A percentile compares a stretch with the other conserved stretches of the same genome.
Evolutionary conservation across 2,113 vertebrate genomes (phyloP).

Genomic region (Plestiodon gilberti): DNA sequence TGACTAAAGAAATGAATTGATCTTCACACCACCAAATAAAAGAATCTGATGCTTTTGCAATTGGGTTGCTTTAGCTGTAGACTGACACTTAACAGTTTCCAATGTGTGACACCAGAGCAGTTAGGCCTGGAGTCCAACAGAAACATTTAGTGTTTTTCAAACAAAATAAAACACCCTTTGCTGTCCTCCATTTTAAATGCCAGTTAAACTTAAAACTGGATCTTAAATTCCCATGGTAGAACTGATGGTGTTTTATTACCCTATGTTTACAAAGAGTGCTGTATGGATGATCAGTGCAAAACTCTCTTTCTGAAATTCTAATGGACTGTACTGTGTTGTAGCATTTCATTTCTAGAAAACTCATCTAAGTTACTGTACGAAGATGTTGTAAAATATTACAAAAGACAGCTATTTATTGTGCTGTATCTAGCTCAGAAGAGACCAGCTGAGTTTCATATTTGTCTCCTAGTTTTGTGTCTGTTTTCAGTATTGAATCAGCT

Average conservation of each 20-base stretch:
- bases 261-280: conserved; percentile 59
- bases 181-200: conserved; percentile 50
- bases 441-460: conserved; percentile 78
- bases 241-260: conserved; percentile 63
- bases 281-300: conserved; percentile 60
- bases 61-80: conserved; percentile 37
- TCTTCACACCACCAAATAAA: neutral
- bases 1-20: neutral
- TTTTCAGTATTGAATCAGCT: conserved; percentile 77
- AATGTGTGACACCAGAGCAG: conserved; percentile 36
- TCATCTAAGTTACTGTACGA: conserved; percentile 74
- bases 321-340: conserved; percentile 59
- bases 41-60: conserved; percentile 28
- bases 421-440: conserved; percentile 70
- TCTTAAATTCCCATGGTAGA: conserved; percentile 47
- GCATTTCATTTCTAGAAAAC: conserved; percentile 69
- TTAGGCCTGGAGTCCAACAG: conserved; percentile 49
- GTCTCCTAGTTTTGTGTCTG: conserved; percentile 61
- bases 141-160: conserved; percentile 45
- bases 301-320: conserved; percentile 59
- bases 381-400: conserved; percentile 72
- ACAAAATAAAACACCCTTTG: neutral
- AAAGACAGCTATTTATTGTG: conserved; percentile 81
- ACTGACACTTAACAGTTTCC: conserved; percentile 65
- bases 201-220: conserved; percentile 50